Evolutionary conservation across 2,888 invertebrate species (phyloP).

Genomic region (Apoderus coryli): DNA sequence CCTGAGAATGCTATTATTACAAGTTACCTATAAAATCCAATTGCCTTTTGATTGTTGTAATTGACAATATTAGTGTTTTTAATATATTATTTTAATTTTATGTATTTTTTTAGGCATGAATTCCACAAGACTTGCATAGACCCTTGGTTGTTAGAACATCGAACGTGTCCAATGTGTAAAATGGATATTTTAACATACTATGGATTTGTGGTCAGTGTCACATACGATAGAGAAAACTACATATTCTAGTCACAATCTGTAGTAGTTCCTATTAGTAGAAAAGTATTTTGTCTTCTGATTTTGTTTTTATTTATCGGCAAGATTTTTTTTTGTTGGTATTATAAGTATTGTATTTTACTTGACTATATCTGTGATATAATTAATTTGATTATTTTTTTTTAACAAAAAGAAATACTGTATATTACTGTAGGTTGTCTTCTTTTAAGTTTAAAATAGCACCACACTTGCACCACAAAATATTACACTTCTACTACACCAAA

Average conservation of each 20-base stretch:
- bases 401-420: too few species aligned
- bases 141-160: conserved; percentile 88
- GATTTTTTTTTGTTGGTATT: too few species aligned
- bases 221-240: too few species aligned
- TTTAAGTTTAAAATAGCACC: conserved; percentile 9
- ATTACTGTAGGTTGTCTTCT: conserved; percentile 15
- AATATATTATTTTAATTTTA: conserved; percentile 1
- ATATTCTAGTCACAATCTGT: too few species aligned
- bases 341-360: too few species aligned
- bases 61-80: not conserved
- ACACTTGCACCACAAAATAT: too few species aligned
- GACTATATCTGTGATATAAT: too few species aligned
- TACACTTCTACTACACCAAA: conserved; percentile 17
- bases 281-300: too few species aligned
- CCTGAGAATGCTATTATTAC: not conserved
- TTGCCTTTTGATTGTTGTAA: conserved; percentile 1
- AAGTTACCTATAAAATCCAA: not conserved
- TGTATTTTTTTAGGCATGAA: conserved; percentile 57
- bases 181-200: conserved; percentile 87
- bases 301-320: too few species aligned
- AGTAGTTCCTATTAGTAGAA: too few species aligned
- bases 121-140: conserved; percentile 94
- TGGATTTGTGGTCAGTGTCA: conserved; percentile 64
- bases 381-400: too few species aligned
- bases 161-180: conserved; percentile 95